Evolutionary conservation across 2,888 invertebrate genomes (phyloP).

Genomic region (Heliconius hortense): DNA sequence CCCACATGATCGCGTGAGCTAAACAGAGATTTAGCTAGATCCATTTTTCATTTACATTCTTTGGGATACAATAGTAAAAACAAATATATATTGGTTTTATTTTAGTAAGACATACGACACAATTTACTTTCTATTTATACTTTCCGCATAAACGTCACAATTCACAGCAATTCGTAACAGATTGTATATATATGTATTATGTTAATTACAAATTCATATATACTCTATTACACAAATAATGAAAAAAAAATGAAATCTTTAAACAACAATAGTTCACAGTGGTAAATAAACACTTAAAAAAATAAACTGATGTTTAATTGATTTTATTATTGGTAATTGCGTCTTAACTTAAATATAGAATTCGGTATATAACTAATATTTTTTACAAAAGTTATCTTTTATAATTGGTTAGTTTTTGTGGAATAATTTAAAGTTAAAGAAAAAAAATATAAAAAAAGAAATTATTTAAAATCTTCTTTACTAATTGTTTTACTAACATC

Average conservation of each 20-base stretch:
- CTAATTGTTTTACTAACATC: neutral
- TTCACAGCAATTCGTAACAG: neutral
- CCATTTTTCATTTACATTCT: conserved; percentile 82
- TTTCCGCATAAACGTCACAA: conserved; percentile 12
- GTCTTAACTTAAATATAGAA: neutral
- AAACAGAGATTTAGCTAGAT: conserved; percentile 95
- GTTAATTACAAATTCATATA: neutral
- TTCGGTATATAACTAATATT: neutral
- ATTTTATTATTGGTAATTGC: neutral
- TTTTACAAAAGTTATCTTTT: no score
- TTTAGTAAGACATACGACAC: neutral
- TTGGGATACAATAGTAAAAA: conserved; percentile 22
- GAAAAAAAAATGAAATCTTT: neutral
- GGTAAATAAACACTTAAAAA: neutral
- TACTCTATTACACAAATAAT: neutral
- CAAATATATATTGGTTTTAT: conserved; percentile 10
- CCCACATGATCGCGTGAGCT: conserved; percentile 93
- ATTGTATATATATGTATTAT: neutral
- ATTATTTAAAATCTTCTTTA: neutral
- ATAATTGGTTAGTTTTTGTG: neutral
- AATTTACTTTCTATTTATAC: conserved; percentile 24
- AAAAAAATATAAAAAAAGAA: neutral
- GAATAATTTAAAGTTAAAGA: neutral
- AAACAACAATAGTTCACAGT: neutral
- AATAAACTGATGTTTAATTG: neutral